phyloP scores from a whole-genome alignment of 2,113 vertebrate genomes.

The Sialia sialis region DNA sequence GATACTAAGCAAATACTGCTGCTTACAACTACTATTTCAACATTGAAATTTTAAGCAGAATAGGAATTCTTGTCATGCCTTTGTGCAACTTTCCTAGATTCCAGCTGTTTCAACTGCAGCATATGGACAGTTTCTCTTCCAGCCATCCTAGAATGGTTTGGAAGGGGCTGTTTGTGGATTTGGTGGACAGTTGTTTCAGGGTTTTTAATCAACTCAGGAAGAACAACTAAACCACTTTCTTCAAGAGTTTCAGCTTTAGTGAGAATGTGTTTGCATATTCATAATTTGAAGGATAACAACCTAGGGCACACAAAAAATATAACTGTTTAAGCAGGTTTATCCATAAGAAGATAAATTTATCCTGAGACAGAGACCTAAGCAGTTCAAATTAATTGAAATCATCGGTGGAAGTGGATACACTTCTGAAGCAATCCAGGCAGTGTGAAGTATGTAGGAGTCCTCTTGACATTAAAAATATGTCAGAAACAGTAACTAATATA shows the following conservation, averaged over 20 bases:
- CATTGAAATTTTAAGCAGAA: neutral
- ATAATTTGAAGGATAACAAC: neutral
- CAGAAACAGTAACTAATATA: neutral
- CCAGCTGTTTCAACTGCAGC: neutral
- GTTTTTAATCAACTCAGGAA: neutral
- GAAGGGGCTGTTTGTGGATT: neutral
- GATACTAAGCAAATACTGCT: neutral
- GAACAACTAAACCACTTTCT: neutral
- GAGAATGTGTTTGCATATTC: neutral
- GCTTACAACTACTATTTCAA: neutral
- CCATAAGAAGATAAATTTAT: neutral
- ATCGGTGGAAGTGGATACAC: neutral
- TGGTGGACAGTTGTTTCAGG: accelerated
- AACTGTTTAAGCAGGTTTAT: neutral
- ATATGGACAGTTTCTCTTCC: neutral
- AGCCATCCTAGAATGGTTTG: neutral
- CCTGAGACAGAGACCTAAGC: neutral
- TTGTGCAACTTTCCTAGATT: neutral
- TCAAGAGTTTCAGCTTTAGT: neutral
- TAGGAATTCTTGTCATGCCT: neutral
- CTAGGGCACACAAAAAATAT: neutral
- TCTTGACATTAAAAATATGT: neutral
- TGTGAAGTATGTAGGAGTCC: neutral
- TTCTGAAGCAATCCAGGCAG: neutral
- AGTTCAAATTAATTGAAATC: neutral